Evolutionary conservation across 2,797 vertebrate species (phyloP).

Genomic region (Gorsachius magnificus): DNA sequence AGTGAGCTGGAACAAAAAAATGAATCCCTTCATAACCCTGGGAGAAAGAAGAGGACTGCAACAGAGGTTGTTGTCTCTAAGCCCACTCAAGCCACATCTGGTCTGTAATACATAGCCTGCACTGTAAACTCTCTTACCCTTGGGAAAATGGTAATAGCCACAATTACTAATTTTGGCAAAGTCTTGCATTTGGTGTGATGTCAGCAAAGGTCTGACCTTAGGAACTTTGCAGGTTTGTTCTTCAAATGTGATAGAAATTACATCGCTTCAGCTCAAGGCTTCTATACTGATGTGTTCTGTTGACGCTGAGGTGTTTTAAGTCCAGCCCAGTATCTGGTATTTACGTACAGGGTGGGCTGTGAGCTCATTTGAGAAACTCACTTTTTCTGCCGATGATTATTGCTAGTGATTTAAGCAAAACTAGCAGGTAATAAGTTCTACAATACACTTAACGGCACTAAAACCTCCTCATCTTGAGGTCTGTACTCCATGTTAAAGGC

Average conservation of each 20-base stretch:
- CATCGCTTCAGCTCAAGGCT: background rate
- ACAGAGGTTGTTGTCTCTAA: background rate
- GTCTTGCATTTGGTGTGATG: background rate
- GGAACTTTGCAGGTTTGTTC: background rate
- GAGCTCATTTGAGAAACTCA: background rate
- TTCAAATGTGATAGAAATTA: background rate
- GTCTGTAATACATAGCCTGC: background rate
- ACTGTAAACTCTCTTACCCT: background rate
- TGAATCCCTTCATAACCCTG: background rate
- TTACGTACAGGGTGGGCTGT: background rate
- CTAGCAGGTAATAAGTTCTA: background rate
- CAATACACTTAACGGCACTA: background rate
- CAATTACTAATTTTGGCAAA: background rate
- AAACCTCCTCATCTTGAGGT: background rate
- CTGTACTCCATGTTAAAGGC: background rate
- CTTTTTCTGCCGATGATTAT: background rate
- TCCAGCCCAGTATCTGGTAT: background rate
- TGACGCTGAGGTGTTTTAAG: background rate
- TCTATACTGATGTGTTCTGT: background rate
- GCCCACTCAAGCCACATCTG: background rate
- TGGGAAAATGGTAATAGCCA: background rate
- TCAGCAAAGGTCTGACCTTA: background rate
- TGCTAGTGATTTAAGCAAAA: background rate
- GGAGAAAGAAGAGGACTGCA: background rate
- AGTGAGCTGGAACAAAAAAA: background rate